phyloP scores from a whole-genome alignment of 2,113 vertebrate species.

The Hippocampus guttulatus region DNA sequence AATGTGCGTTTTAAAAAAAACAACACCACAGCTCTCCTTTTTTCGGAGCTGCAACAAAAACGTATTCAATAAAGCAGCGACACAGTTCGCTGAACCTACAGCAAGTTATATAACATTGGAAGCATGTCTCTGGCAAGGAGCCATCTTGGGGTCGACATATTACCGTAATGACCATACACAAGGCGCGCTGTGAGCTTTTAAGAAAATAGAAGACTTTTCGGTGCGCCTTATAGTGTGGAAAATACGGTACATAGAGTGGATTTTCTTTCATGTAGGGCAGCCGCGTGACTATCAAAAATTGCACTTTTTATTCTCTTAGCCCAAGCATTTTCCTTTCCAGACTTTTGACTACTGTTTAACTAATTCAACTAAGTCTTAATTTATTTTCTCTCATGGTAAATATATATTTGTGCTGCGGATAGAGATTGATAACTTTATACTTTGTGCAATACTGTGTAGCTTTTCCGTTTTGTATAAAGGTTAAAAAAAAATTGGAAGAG shows the following conservation, averaged over 20 bases:
- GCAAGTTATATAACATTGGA: too few species aligned
- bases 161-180: too few species aligned
- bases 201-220: too few species aligned
- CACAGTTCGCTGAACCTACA: too few species aligned
- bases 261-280: constrained; percentile 53
- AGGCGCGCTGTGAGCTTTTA: too few species aligned
- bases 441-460: constrained; percentile 76
- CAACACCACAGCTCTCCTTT: too few species aligned
- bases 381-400: constrained; percentile 55
- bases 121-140: too few species aligned
- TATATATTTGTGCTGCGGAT: constrained; percentile 59
- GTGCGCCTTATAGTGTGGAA: too few species aligned
- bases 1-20: too few species aligned
- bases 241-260: constrained; percentile 42
- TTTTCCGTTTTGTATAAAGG: constrained; percentile 75
- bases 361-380: constrained; percentile 75
- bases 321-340: constrained; percentile 37
- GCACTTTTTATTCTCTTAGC: constrained; percentile 66
- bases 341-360: constrained; percentile 48
- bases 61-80: too few species aligned
- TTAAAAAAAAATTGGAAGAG: constrained; percentile 51
- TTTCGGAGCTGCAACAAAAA: too few species aligned
- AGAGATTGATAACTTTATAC: constrained; percentile 69
- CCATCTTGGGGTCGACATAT: too few species aligned
- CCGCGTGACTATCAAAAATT: constrained; percentile 51